Base-by-base conservation (phyloP, 2,113 vertebrate genomes). In the Propithecus coquereli region DNA sequence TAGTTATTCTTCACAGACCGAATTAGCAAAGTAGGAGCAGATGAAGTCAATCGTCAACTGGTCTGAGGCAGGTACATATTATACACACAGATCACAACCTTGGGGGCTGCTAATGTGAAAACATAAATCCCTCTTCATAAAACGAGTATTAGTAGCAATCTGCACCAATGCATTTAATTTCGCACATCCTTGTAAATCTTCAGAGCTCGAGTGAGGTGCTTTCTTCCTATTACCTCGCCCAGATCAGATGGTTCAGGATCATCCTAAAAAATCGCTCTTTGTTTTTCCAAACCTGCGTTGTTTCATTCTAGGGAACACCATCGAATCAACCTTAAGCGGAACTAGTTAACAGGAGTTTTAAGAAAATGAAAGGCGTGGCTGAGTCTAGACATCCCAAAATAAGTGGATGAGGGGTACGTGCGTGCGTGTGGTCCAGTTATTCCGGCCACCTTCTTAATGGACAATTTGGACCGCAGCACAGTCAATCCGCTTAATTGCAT, bases 1-100 rank as follows among this genome's bases (percentile, higher is more conserved):
- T 79, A 90, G 92, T 97, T 98, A 97, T 90, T 68, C 77, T 97
- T 97, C 86, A 90, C 94, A 97, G 96, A 96, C 84, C 96, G 97
- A 97, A 98, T 98, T 98, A 98, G 95, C 90, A 96, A 97, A 98
- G 97, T 86, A 96, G 96, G 97, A 98, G 96, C 96, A 97, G 91
- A 98, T 96, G 95, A 97, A 98, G 96, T 97, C 54, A 63, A 95
- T 97, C 90, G 81, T 97, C 97, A 96, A 11, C 95, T 57, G 61
- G 95, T 97, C 88, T 90, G 95, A 95, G 22, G n/a, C 4, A 96
- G 96, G 95, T 92, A 95, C 57, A 14, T 84, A 82, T 98, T 97
- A 98, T 88, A 97, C 97, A 98, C 97, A 98, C 70, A 89, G 96
- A 98, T 97, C 91, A 57, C 94, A 97, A 97, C 93, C 95, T 80